Evolutionary conservation across 2,797 vertebrate genomes (phyloP).

Genomic region (Antennarius maculatus): DNA sequence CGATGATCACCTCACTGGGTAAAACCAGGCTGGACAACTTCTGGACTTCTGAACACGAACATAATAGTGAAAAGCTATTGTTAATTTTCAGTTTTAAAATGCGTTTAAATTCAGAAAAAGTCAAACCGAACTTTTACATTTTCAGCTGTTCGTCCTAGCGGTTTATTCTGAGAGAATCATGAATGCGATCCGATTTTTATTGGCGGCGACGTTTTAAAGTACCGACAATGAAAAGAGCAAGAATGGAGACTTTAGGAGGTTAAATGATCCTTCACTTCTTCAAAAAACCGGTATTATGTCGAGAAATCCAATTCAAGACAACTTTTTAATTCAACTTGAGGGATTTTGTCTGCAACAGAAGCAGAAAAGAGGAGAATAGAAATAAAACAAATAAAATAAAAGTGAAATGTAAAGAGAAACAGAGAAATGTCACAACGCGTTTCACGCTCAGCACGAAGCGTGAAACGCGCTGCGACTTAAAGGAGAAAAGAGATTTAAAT

Average conservation of each 20-base stretch:
- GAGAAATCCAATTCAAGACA: background rate
- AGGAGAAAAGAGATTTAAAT: conserved; percentile 29
- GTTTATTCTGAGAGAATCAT: too few species aligned
- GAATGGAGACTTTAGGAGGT: background rate
- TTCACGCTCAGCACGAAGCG: conserved; percentile 31
- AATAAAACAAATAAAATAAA: background rate
- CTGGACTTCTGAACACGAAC: conserved; percentile 87
- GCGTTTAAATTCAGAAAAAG: too few species aligned
- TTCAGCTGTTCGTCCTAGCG: too few species aligned
- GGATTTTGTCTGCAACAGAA: background rate
- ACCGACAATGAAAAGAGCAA: conserved; percentile 2
- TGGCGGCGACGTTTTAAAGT: background rate
- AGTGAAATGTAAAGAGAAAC: background rate
- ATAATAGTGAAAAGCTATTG: background rate
- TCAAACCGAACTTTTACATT: too few species aligned
- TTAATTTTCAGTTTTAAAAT: too few species aligned
- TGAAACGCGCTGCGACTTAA: conserved; percentile 26
- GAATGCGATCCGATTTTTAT: too few species aligned
- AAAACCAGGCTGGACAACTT: conserved; percentile 94
- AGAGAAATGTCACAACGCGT: conserved; percentile 9
- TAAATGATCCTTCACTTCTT: too few species aligned
- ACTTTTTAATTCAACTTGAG: background rate
- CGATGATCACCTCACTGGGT: conserved; percentile 95
- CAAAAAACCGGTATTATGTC: too few species aligned
- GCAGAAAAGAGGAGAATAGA: background rate